These are phyloP conservation scores for Hepsetus odoe DNA, from an alignment of 2,113 vertebrate genomes.

Conservation along the genomic window DNA sequence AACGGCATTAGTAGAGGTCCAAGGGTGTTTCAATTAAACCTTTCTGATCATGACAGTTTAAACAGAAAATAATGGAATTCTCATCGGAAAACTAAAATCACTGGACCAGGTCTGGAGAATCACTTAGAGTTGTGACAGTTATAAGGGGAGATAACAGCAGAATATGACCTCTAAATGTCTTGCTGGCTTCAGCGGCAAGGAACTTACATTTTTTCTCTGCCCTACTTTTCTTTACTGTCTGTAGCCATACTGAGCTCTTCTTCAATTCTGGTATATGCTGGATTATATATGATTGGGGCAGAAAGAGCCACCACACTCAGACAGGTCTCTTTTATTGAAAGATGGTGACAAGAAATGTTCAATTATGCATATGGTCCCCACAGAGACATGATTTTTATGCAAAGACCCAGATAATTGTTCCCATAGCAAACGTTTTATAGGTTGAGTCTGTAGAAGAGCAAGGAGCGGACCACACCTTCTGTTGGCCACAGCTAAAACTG, in stretches of 20 bases:
- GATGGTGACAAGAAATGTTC: slow-evolving; percentile 27
- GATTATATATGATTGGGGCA: slow-evolving; percentile 16
- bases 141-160: slow-evolving; percentile 23
- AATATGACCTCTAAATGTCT: slow-evolving; percentile 5
- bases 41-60: slow-evolving; percentile 59
- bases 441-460: neutral
- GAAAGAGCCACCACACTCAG: slow-evolving; percentile 32
- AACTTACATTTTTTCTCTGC: neutral
- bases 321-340: slow-evolving; percentile 1
- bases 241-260: neutral
- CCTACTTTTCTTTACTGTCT: slow-evolving; percentile 13
- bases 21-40: slow-evolving; percentile 67
- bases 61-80: slow-evolving; percentile 58
- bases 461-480: neutral
- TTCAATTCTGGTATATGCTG: neutral
- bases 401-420: neutral
- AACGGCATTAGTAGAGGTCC: slow-evolving; percentile 55
- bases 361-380: slow-evolving; percentile 14
- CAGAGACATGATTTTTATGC: slow-evolving; percentile 30
- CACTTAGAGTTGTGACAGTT: slow-evolving; percentile 43
- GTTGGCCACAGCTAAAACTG: neutral
- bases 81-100: slow-evolving; percentile 59
- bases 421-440: neutral
- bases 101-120: slow-evolving; percentile 52
- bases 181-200: neutral